A percentile compares a stretch with the other conserved stretches of the same genome.
Evolutionary conservation across 2,888 invertebrate species (phyloP).

Genomic region (Drosophila tanythrix): DNA sequence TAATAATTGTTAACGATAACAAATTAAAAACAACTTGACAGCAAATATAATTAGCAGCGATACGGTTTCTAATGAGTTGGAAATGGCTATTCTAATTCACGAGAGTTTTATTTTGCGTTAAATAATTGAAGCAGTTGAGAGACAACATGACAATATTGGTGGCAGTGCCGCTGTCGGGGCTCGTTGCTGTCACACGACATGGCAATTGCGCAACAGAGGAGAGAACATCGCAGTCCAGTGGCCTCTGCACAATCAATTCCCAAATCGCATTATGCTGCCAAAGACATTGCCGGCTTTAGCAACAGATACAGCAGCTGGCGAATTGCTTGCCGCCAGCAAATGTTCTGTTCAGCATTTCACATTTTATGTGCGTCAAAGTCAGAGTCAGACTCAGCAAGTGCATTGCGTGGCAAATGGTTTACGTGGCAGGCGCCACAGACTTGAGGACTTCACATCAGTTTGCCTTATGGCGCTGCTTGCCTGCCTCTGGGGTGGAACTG

Average conservation of each 20-base stretch:
- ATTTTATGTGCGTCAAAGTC: constrained; percentile 79
- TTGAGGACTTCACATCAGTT: constrained; percentile 24
- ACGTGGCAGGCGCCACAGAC: constrained; percentile 68
- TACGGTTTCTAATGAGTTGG: neutral
- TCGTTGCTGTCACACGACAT: neutral
- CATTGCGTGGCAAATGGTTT: constrained; percentile 81
- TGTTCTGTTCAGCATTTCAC: constrained; percentile 48
- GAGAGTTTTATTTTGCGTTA: neutral
- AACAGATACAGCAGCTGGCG: constrained; percentile 47
- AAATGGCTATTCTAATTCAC: neutral
- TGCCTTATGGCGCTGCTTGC: constrained; percentile 29
- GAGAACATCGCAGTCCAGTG: constrained; percentile 37
- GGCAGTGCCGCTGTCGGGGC: neutral
- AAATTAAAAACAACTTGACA: rapidly evolving
- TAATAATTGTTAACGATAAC: neutral
- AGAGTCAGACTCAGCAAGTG: constrained; percentile 65
- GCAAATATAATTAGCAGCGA: neutral
- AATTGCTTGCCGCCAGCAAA: constrained; percentile 69
- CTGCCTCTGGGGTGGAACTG: neutral
- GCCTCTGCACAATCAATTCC: constrained; percentile 73
- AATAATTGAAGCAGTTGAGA: neutral
- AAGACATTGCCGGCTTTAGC: constrained; percentile 26
- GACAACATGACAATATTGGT: neutral
- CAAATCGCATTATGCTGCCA: constrained; percentile 76
- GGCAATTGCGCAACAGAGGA: constrained; percentile 11